Base-by-base conservation (phyloP, 2,113 vertebrate species). In the Amblyornis subalaris region DNA sequence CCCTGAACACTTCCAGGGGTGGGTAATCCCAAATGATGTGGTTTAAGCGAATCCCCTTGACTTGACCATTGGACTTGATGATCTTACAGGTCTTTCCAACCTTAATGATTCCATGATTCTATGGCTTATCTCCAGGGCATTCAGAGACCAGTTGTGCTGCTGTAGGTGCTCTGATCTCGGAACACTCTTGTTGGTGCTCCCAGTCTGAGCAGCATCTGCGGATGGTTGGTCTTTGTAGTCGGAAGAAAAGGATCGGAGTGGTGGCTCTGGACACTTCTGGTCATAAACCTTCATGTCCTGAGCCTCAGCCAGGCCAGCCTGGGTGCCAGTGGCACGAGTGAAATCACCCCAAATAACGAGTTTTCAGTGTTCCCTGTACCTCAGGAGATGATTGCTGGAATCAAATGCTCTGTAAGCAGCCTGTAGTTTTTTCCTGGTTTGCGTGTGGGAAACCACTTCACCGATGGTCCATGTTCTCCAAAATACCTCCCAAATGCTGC, bases 281-380 rank as follows among this genome's bases (percentile, higher is more conserved):
- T 29, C 25, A 3, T 47, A 40, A 66, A 74, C 22, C 33, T 62
- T 50, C n/a, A 3, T 2, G 28, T 64, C 33, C 35, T 3, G 19
- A 47, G 44, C 45, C 3, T 2, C 0, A 0, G 15, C 25, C 62
- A 75, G 71, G 20, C 26, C 64, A 80, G 55, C 20, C 67, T 67
- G 36, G 36, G 5, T 7, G 66, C 10, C 25, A 6, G 28, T n/a
- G 75, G 15, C 35, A 33, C 18, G 54, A 42, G n/a, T 54, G 71
- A 60, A 62, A 51, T 50, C 60, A 25, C n/a, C 55, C 44, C 26
- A 51, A 8, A 28, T 26, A 20, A 12, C 20, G 33, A 21, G 44
- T 58, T 58, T 57, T 9, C 28, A 50, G 3, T 5, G 5, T 40
- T 67, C 16, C 36, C 36, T 2, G 2, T 76, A 6, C 28, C 25